phyloP scores from a whole-genome alignment of 2,888 invertebrate species.

The Tenthredo scrophulariae region DNA sequence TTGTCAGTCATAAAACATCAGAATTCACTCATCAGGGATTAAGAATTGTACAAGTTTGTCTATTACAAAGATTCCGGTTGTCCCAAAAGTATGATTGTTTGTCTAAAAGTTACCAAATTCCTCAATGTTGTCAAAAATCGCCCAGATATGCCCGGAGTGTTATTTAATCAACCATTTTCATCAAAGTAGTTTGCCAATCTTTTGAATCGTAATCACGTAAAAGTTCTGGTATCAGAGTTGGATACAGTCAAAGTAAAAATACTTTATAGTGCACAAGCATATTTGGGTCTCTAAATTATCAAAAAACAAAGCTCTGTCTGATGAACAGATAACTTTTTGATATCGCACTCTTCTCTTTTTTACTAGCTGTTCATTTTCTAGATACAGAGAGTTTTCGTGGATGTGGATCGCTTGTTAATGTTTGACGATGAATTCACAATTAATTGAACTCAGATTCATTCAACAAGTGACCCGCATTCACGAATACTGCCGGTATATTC shows the following conservation, averaged over 20 bases:
- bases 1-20: not conserved
- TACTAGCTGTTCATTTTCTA: not conserved
- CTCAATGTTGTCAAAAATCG: not conserved
- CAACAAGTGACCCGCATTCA: too few relatives aligned
- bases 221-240: not conserved
- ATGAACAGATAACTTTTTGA: not conserved
- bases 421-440: too few relatives aligned
- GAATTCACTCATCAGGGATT: not conserved
- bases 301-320: not conserved
- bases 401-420: too few relatives aligned
- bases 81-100: not conserved
- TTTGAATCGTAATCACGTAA: not conserved
- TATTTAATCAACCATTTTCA: not conserved
- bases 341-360: too few relatives aligned
- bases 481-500: too few relatives aligned
- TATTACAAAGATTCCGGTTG: not conserved
- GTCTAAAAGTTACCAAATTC: not conserved
- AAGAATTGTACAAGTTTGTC: not conserved
- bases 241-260: too few relatives aligned
- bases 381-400: too few relatives aligned
- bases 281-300: not conserved
- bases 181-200: not conserved
- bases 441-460: too few relatives aligned
- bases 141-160: not conserved
- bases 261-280: not conserved